These are phyloP conservation scores for Tigriopus japonicus DNA, from an alignment of 1,140 invertebrate species.

Conservation along the genomic window DNA sequence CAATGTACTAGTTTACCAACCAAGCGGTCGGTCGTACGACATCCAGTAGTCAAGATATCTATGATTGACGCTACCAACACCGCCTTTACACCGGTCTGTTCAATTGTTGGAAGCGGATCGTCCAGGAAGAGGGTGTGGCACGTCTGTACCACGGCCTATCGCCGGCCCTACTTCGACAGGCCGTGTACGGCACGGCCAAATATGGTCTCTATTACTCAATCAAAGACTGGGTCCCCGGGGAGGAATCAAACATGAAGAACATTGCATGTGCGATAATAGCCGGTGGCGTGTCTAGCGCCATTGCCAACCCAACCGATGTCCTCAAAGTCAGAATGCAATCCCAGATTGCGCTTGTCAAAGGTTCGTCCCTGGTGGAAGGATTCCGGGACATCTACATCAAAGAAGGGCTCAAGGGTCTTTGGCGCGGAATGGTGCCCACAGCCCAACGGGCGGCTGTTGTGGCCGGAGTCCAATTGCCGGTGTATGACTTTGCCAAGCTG, in stretches of 20 bases:
- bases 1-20: too few relatives aligned
- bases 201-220: constrained; percentile 86
- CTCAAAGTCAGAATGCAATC: constrained; percentile 90
- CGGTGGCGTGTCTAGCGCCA: constrained; percentile 70
- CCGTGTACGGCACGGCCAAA: constrained; percentile 89
- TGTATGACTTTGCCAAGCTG: constrained; percentile 71
- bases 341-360: constrained; percentile 21
- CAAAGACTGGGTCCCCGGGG: constrained; percentile 43
- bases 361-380: constrained; percentile 41
- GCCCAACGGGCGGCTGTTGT: constrained; percentile 76
- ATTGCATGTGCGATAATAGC: constrained; percentile 63
- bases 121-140: constrained; percentile 16
- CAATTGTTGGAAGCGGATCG: constrained; percentile 11
- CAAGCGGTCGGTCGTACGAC: too few relatives aligned
- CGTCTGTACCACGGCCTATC: constrained; percentile 74
- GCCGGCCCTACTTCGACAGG: constrained; percentile 56
- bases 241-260: constrained; percentile 55
- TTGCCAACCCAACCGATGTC: constrained; percentile 92
- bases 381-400: constrained; percentile 48
- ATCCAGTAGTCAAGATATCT: too few relatives aligned
- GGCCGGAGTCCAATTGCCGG: constrained; percentile 77
- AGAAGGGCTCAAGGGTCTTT: constrained; percentile 13
- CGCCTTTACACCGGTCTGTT: constrained; percentile 13
- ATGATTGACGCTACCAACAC: constrained; percentile 48
- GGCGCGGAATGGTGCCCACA: constrained; percentile 68